Conservation (phyloP, 1,140 invertebrate species). For the Semibalanus balanoides region DNA sequence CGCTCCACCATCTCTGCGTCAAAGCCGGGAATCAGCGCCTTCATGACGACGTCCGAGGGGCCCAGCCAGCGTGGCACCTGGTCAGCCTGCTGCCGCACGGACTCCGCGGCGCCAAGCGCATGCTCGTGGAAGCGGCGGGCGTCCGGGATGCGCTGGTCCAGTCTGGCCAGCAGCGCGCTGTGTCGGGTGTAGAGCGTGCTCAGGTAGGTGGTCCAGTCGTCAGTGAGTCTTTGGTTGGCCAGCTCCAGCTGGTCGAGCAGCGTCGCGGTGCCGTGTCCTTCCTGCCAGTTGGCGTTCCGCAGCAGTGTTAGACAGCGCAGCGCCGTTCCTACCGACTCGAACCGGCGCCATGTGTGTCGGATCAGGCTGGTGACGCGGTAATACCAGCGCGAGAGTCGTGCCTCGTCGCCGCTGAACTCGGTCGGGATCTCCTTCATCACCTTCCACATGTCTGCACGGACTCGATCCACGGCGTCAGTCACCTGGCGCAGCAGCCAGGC, state of each 20-base stretch:
- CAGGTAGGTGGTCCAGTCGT: not conserved
- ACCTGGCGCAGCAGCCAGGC: not conserved
- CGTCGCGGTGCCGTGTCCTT: not conserved
- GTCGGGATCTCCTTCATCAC: not conserved
- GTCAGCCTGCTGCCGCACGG: not conserved
- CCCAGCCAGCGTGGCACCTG: not conserved
- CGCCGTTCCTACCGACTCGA: not conserved
- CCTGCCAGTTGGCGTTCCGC: not conserved
- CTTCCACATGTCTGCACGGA: not conserved
- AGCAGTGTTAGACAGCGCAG: not conserved
- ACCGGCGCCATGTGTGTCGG: not conserved
- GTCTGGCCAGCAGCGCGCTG: not conserved
- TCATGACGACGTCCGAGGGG: not conserved
- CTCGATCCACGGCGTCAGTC: not conserved
- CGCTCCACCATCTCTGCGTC: not conserved
- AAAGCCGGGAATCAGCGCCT: not conserved
- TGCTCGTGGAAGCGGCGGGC: not conserved
- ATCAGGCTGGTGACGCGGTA: not conserved
- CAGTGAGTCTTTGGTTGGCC: not conserved
- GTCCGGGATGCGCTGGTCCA: not conserved
- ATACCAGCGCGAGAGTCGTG: not conserved
- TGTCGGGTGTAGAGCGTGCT: not conserved
- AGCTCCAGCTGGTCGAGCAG: not conserved
- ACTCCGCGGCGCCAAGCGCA: not conserved
- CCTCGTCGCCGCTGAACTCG: not conserved